Evolutionary conservation across 2,113 vertebrate genomes (phyloP), one percentile per base, ranked within the genome.

Genomic region (Alosa alosa): DNA sequence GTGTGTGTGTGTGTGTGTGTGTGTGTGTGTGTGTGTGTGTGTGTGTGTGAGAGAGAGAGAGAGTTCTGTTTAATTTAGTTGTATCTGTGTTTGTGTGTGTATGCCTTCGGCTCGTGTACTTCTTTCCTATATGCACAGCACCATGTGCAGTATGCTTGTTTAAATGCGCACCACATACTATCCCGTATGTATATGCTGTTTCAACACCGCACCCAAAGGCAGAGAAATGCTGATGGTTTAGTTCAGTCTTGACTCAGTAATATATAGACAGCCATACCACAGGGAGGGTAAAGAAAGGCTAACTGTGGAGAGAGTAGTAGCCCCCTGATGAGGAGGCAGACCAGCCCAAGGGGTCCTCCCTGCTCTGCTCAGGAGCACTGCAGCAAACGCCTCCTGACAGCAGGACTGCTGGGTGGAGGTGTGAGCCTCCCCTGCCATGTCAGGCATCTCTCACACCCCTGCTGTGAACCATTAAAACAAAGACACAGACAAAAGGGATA

Each of bases 401-500:
- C 25, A 36, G 31, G 68, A 36, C 25, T 31, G 31, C 31, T 31
- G 31, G 31, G 31, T 75, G n/a, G 64, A 68, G 31, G 68, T 75
- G 72, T 41, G 9, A 78, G 72, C 10, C 64, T 39, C 72, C 72
- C 15, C 1, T 17, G 31, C 36, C 72, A 41, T 39, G 11, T 31
- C 36, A 78, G 25, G 1, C 72, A 39, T 17, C 36, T 15, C 15
- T 78, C 36, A 0, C 72, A 15, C 36, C 9, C 25, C 64, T 15
- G 1, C 13, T 36, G 10, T 17, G 39, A 0, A 6, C 55, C 5
- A 22, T 60, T 60, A 60, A 20, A 5, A 60, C 18, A 20, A 22
- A 88, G 60, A 83, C 17, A 41, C 25, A 83, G 60, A 85, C 22
- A 83, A 49, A 18, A 46, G 64, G 25, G 64, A 36, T 25, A 8